Base-by-base conservation (phyloP, 2,797 vertebrate genomes). In the Loriculus beryllinus region DNA sequence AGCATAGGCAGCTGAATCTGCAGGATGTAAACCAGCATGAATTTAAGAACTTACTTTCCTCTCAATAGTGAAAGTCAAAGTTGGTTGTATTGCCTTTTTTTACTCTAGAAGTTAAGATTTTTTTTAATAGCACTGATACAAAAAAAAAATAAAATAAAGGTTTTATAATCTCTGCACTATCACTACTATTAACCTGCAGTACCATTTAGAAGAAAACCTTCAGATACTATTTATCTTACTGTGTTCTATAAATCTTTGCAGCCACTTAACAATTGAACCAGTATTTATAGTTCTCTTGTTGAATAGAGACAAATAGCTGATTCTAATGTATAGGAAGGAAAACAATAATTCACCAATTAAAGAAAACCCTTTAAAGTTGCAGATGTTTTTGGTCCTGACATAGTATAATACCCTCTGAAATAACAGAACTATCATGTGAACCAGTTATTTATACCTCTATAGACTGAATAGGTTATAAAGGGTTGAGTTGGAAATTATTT, bases 321-420 rank as follows among this genome's bases (percentile, higher is more conserved):
- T 86, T 93, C 33, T 88, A 77, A 84, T 42, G 72, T 33, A 56
- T 4, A 82, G 29, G 37, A 93, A 94, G n/a, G 15, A 79, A 91
- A 93, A 40, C 7, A 95, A 62, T 95, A 87, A 82, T 90, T 96
- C 63, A 93, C 43, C 69, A 80, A 88, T 82, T 91, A 95, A 90
- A 93, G 79, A 86, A 86, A 94, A 81, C 9, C 5, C 23, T 86
- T 93, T 65, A 70, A 84, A 91, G 45, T 31, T 87, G 28, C 19
- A 90, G 54, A 75, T 80, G 69, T 26, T 85, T 93, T 71, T 72
- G 25, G 83, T 93, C 71, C 49, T 90, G 90, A 69, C 57, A 70
- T 49, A 86, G 35, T 14, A 59, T 67, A 88, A 71, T 77, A 37
- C 4, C 28, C 60, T 94, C 49, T 89, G 82, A 96, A 95, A 94